A percentile compares a stretch with the other conserved stretches of the same genome.
Evolutionary conservation across 2,113 vertebrate genomes (phyloP).

Genomic region (Alosa alosa): DNA sequence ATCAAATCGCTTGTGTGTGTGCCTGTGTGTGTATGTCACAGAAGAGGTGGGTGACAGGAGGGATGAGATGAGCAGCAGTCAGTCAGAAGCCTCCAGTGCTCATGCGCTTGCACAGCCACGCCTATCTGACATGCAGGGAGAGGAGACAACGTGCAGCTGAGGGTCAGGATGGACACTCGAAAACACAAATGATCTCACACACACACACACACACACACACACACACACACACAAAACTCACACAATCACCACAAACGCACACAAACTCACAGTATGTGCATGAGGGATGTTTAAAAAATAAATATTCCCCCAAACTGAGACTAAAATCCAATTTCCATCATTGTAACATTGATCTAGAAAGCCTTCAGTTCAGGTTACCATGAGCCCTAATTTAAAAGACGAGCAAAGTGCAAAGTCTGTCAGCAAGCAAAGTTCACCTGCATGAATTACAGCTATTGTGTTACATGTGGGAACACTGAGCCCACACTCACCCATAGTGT

Average conservation of each 20-base stretch:
- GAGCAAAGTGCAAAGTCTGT: too few relatives aligned
- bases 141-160: conserved; percentile 42
- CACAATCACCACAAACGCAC: background rate
- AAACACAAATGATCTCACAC: background rate
- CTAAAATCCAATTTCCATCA: background rate
- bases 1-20: background rate
- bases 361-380: too few relatives aligned
- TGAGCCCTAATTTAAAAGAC: too few relatives aligned
- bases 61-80: conserved; percentile 50
- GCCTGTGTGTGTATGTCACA: conserved; percentile 17
- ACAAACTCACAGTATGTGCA: background rate
- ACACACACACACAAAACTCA: too few relatives aligned
- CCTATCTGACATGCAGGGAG: conserved; percentile 57
- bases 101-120: conserved; percentile 52
- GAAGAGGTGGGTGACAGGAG: background rate
- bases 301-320: background rate
- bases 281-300: background rate
- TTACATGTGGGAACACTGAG: too few relatives aligned
- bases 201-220: background rate
- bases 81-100: conserved; percentile 45
- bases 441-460: too few relatives aligned
- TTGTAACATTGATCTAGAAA: background rate
- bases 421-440: too few relatives aligned
- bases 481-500: too few relatives aligned
- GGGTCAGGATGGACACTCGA: background rate